Base-by-base conservation (phyloP, 1,140 invertebrate genomes). In the Ceratosolen solmsi region DNA sequence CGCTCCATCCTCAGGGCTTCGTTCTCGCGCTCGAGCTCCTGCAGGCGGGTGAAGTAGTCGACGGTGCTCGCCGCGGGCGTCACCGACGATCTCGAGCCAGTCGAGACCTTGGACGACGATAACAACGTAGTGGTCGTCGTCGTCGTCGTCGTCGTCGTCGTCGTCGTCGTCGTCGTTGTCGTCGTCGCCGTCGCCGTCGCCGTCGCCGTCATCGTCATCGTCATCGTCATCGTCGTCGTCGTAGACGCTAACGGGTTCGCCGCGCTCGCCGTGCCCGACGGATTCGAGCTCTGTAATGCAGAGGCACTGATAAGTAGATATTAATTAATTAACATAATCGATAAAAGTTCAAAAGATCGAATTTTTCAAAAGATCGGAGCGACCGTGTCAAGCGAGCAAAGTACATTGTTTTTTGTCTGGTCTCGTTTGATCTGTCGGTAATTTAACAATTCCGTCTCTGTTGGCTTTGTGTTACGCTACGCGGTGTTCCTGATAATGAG, bases 11-110 rank as follows among this genome's bases (percentile, higher is more conserved):
- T 86, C 56, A 89, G 84, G 41, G 85, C 63, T 51, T 90, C 89
- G 82, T 89, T 86, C 73, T 90, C 90, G 9, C 87, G 86, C 63
- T 91, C 90, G 22, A 90, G 84, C 51, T 89, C 89, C 83, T 92
- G 90, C 88, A 91, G 89, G 79, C 88, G 88, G 63, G 84, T 83
- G 78, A 86, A 30, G 30, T 80, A 86, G 78, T 85, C 88, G 75
- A 72, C 86, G 86, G 46, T 78, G 5, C 71, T 56, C 15, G 65
- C 83, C 0, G 81, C n/a, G 4, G 84, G 63, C 17, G 86, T 83
- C n/a, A 80, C 80, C n/a, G 84, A 77, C n/a, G 79, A 80, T 27
- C 84, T 84, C 84, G 85, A 86, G 36, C 85, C 84, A 54, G 70
- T 80, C 82, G 86, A 84, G 54, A 80, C 63, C 38, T 83, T 83